Evolutionary conservation across 1,140 invertebrate species (phyloP), one percentile per base, ranked within the genome.

Genomic region (Drosophila subobscura): DNA sequence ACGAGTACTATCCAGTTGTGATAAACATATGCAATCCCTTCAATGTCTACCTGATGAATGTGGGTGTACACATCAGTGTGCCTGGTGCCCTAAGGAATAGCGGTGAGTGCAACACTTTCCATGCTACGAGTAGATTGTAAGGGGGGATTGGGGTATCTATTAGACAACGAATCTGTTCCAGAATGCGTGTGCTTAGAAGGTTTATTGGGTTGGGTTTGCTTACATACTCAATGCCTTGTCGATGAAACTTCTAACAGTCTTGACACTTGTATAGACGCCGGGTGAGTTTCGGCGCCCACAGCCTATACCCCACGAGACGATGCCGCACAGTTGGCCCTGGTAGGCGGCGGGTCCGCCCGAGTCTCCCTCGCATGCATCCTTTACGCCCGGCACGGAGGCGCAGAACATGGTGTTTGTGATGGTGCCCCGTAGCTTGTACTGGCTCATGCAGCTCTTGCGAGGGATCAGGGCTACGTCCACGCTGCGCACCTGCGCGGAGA

Each of bases 331-430:
- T 46, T 93, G 89, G 2, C 90, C 89, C 41, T 93, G 90, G 72
- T 93, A 93, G 7, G 94, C 89, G 1, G 95, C 79, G 5, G 95
- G 94, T 10, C 94, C 94, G 6, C 94, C 95, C 0, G 92, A 93
- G 76, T 95, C 95, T 47, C 94, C 94, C 44, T 84, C 73, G 52
- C 89, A 90, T 33, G 89, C 45, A 59, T 90, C 89, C 77, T 83
- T 90, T 1, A 60, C 29, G 0, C 89, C 89, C 0, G 77, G 60
- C 2, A 72, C 51, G 3, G 83, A 42, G 49, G 89, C 89, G 46
- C 89, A 90, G 46, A 90, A 78, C 89, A 90, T 90, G 14, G 88
- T 88, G 37, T 10, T 65, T 22, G 79, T 78, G 1, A 90, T 77
- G 2, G 75, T 77, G 12, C 72, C 78, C 0, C 77, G 65, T 37